Percentiles rank a stretch among this genome's conserved stretches.
phyloP scores from a whole-genome alignment of 1,140 invertebrate species.

The Delia radicum region DNA sequence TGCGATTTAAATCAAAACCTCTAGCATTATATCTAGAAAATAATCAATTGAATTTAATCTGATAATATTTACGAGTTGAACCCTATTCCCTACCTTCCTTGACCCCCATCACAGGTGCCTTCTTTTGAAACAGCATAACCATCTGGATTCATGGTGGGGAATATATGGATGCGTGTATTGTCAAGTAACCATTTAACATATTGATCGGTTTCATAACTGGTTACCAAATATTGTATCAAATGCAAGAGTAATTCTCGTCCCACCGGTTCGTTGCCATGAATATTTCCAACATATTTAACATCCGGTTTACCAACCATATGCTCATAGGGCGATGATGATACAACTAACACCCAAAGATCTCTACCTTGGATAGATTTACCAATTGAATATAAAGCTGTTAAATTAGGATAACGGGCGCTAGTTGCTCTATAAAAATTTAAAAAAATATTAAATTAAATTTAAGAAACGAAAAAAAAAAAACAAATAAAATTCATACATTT shows the following conservation, averaged over 20 bases:
- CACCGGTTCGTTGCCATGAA: constrained; percentile 89
- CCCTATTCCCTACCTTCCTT: constrained; percentile 68
- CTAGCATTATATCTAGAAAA: constrained; percentile 76
- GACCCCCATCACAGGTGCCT: constrained; percentile 81
- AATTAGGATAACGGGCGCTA: constrained; percentile 76
- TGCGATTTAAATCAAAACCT: constrained; percentile 86
- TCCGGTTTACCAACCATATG: constrained; percentile 91
- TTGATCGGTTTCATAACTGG: constrained; percentile 75
- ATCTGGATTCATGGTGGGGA: constrained; percentile 92
- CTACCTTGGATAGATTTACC: constrained; percentile 88
- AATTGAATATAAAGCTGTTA: constrained; percentile 87
- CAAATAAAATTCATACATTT: too few relatives aligned
- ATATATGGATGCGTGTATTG: constrained; percentile 87
- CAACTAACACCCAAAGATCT: constrained; percentile 93
- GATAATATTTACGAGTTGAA: too few relatives aligned
- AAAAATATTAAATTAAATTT: constrained; percentile 14
- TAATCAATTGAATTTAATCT: too few relatives aligned
- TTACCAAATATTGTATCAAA: constrained; percentile 83
- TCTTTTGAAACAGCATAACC: constrained; percentile 85
- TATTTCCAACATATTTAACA: constrained; percentile 90
- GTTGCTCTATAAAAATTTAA: constrained; percentile 58
- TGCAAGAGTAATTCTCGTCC: constrained; percentile 85
- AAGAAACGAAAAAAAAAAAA: too few relatives aligned
- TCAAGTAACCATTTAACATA: constrained; percentile 85
- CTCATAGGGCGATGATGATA: constrained; percentile 84